Percentiles rank a stretch among this genome's conserved stretches.
Evolutionary conservation across 2,888 invertebrate species (phyloP).

Genomic region (Andrena trimmerana): DNA sequence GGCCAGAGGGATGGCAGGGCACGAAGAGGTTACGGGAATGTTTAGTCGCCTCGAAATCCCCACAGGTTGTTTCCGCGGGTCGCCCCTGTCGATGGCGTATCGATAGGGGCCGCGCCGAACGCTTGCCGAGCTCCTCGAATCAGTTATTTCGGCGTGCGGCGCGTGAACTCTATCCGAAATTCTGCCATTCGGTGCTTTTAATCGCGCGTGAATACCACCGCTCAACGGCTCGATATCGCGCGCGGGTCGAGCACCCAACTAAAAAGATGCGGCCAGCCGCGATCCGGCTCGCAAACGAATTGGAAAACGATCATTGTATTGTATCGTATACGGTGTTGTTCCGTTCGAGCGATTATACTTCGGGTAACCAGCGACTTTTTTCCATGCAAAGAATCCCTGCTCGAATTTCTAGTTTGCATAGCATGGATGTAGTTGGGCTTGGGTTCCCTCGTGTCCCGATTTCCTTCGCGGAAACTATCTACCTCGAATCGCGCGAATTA

Average conservation of each 20-base stretch:
- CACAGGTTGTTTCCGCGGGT: too few relatives aligned
- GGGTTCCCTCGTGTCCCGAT: conserved; percentile 12
- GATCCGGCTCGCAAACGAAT: conserved; percentile 52
- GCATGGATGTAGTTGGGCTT: conserved; percentile 16
- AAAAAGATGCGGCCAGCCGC: conserved; percentile 18
- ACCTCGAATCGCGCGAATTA: conserved; percentile 2
- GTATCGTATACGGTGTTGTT: not conserved
- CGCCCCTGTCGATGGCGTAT: too few relatives aligned
- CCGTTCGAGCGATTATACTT: not conserved
- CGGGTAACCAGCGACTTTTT: conserved; percentile 18
- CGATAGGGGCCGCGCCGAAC: too few relatives aligned
- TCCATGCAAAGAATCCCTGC: not conserved
- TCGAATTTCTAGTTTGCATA: conserved; percentile 16
- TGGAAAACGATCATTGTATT: conserved; percentile 53
- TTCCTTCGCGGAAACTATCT: conserved; percentile 19
- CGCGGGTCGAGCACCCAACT: not conserved
- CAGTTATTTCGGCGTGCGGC: not conserved
- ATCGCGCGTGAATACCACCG: conserved; percentile 30
- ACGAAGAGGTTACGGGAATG: too few relatives aligned
- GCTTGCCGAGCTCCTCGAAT: not conserved
- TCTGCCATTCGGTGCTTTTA: conserved; percentile 6
- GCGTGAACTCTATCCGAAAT: conserved; percentile 15
- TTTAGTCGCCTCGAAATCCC: too few relatives aligned
- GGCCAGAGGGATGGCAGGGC: too few relatives aligned
- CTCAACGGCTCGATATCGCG: conserved; percentile 9